Conservation (phyloP, 2,888 invertebrate genomes). For the Lissocephala sabroskyi region DNA sequence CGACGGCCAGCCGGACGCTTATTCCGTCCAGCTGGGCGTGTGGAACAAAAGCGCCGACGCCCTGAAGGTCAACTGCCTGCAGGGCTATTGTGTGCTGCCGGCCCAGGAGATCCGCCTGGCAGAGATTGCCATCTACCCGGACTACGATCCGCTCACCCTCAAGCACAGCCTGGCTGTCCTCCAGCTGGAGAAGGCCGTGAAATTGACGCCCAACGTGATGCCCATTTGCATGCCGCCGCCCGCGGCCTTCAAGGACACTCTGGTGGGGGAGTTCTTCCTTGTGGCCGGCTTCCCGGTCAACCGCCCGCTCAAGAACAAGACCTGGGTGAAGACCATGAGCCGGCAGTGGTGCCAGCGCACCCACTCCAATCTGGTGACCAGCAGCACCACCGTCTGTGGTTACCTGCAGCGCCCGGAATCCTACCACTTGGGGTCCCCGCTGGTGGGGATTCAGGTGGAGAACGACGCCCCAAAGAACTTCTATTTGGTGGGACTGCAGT, state of each 20-base stretch:
- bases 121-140: conserved; percentile 41
- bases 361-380: conserved; percentile 18
- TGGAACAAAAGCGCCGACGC: conserved; percentile 34
- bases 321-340: conserved; percentile 35
- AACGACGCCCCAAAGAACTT: conserved; percentile 26
- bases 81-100: conserved; percentile 39
- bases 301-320: conserved; percentile 21
- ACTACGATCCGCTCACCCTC: conserved; percentile 35
- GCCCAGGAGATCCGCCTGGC: conserved; percentile 37
- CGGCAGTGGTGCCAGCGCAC: conserved; percentile 22
- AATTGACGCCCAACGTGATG: conserved; percentile 34
- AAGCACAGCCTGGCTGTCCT: conserved; percentile 39
- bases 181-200: conserved; percentile 25
- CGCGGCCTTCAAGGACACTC: conserved; percentile 18
- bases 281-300: conserved; percentile 27
- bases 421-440: conserved; percentile 33
- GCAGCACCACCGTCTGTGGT: conserved; percentile 34
- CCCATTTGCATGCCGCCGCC: conserved; percentile 44
- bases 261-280: conserved; percentile 29
- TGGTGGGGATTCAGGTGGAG: conserved; percentile 39
- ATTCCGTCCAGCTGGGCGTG: conserved; percentile 43
- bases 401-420: conserved; percentile 12
- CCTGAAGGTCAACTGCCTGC: conserved; percentile 17
- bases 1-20: conserved; percentile 30
- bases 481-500: conserved; percentile 36